phyloP scores from a whole-genome alignment of 2,113 vertebrate species.

The Piprites chloris region DNA sequence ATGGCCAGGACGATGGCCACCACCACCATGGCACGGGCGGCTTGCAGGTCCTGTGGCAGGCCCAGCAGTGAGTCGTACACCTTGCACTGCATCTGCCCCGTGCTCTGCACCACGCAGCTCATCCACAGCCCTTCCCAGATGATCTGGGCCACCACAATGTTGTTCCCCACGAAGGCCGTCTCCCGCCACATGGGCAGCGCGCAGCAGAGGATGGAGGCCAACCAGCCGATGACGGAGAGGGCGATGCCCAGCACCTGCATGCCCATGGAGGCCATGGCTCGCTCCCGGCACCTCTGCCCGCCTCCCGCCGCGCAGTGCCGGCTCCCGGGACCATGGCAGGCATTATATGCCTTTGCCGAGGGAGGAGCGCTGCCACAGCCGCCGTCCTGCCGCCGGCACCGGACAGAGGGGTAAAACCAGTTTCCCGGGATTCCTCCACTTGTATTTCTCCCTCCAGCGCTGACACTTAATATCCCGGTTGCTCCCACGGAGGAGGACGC shows the following conservation, averaged over 20 bases:
- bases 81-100: conserved; percentile 87
- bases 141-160: conserved; percentile 86
- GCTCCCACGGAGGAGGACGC: background rate
- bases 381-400: conserved; percentile 28
- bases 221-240: conserved; percentile 86
- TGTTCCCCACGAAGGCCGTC: conserved; percentile 85
- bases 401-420: conserved; percentile 69
- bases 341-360: conserved; percentile 61
- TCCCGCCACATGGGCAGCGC: conserved; percentile 89
- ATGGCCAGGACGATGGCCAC: conserved; percentile 76
- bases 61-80: conserved; percentile 86
- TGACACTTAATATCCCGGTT: conserved; percentile 10
- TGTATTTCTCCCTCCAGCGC: conserved; percentile 12
- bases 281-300: background rate
- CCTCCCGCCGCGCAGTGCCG: background rate
- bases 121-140: conserved; percentile 97
- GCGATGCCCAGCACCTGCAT: conserved; percentile 86
- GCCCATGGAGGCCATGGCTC: conserved; percentile 83
- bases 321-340: background rate
- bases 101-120: conserved; percentile 90
- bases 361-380: conserved; percentile 56
- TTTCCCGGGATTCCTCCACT: conserved; percentile 73
- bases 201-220: conserved; percentile 80
- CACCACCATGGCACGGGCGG: conserved; percentile 81
- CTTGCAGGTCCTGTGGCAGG: conserved; percentile 83